Conservation (phyloP, 2,888 invertebrate species). For the Tineola bisselliella region DNA sequence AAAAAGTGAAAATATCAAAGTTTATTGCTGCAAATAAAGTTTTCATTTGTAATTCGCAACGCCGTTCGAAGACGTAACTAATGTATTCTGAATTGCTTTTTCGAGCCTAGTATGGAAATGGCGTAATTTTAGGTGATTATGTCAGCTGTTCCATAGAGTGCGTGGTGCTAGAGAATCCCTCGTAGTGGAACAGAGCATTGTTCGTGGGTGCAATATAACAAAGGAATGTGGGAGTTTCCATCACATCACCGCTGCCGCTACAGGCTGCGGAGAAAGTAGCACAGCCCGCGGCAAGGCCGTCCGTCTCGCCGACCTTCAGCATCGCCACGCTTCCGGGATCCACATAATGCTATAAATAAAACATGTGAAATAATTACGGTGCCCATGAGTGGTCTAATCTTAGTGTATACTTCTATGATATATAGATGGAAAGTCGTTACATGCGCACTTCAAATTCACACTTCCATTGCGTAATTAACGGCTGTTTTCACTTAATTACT, state of each 20-base stretch:
- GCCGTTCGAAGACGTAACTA: conserved; percentile 36
- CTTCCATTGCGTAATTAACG: neutral
- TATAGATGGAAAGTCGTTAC: neutral
- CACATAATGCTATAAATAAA: conserved; percentile 19
- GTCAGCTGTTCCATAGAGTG: conserved; percentile 49
- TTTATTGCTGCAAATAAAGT: neutral
- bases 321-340: conserved; percentile 42
- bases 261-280: conserved; percentile 48
- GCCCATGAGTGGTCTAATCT: neutral
- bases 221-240: conserved; percentile 47
- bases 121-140: conserved; percentile 51
- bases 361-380: neutral
- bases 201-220: conserved; percentile 19
- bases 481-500: neutral
- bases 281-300: conserved; percentile 62
- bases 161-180: conserved; percentile 28
- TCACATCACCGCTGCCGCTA: conserved; percentile 19
- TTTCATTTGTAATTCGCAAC: conserved; percentile 40
- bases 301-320: conserved; percentile 48
- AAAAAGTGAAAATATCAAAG: neutral
- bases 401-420: neutral
- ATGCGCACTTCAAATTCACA: neutral
- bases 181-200: conserved; percentile 29
- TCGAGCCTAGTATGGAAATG: conserved; percentile 36
- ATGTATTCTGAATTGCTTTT: conserved; percentile 46